Conservation (phyloP, 2,113 vertebrate genomes). For the Terrapene triunguis region DNA sequence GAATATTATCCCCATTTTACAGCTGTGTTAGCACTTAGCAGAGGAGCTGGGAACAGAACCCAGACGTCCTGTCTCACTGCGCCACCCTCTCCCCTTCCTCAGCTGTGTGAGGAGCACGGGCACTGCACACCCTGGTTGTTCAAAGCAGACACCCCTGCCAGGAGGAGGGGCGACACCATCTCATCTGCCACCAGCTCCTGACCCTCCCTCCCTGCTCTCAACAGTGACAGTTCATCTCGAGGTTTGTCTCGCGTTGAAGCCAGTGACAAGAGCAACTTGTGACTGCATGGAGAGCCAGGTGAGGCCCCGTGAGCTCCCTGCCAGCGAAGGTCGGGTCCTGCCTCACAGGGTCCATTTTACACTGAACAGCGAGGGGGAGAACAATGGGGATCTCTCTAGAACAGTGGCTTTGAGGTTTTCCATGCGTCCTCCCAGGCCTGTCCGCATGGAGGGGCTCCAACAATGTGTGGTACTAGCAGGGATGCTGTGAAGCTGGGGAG, state of each 20-base stretch:
- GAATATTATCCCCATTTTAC: conserved; percentile 48
- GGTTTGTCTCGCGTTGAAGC: too few species aligned
- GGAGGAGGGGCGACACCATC: rapidly evolving
- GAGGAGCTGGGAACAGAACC: not conserved
- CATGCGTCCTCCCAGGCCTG: not conserved
- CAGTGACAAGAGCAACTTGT: too few species aligned
- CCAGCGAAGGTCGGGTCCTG: too few species aligned
- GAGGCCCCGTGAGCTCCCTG: too few species aligned
- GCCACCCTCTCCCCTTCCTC: not conserved
- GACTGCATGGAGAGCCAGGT: too few species aligned
- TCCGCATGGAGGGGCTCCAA: not conserved
- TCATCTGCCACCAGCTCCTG: not conserved
- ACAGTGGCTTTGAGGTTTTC: not conserved
- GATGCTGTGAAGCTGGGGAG: not conserved
- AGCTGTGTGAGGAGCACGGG: not conserved
- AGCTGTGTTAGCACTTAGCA: conserved; percentile 54
- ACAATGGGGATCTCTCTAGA: not conserved
- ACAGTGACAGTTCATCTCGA: too few species aligned
- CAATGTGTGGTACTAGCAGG: not conserved
- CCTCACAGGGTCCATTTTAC: not conserved
- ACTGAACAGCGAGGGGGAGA: too few species aligned
- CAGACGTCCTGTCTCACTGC: not conserved
- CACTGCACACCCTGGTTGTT: not conserved
- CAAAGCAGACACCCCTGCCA: rapidly evolving
- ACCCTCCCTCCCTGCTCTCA: not conserved